Base-by-base conservation (phyloP, 2,113 vertebrate species). In the Tinamus guttatus region DNA sequence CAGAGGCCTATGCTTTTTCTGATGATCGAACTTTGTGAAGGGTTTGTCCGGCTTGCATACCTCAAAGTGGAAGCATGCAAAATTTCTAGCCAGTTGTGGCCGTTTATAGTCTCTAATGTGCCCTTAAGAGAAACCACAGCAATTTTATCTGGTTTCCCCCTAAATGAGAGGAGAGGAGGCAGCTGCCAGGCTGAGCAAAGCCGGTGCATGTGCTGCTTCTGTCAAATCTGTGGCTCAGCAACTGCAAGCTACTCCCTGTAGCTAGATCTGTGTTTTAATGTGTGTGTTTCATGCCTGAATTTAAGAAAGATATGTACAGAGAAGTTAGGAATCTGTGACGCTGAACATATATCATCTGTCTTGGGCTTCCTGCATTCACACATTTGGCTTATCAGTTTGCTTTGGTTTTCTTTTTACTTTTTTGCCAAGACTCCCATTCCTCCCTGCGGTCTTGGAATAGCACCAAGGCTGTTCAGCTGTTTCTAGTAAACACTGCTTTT, bases 51-150 rank as follows among this genome's bases (percentile, higher is more conserved):
- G 20, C 43, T 77, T 74, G 15, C 21, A 24, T 9, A 1, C 14
- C 64, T 77, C 74, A 62, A 81, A 63, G 64, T 41, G 38, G 6
- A 69, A 69, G 25, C n/a, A 34, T 45, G 16, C 18, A 62, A 62
- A 77, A 8, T 3, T n/a, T 27, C 47, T 71, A 28, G n/a, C 49
- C 47, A 27, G n/a, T 51, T 68, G 32, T 13, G 24, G n/a, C 21
- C 7, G 7, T 19, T 58, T 20, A 56, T 28, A 65, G 16, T 20
- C 18, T 0, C 0, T 78, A 20, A 63, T 47, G 10, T 17, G 3
- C 11, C 58, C 27, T 84, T 62, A 25, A 58, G 69, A 69, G 43
- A 68, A 76, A 80, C 60, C 24, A 12, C 21, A 22, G 5, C 10
- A 32, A 5, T 83, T 87, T 86, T 49, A 3, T 59, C 30, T 56